Percentiles rank a stretch among this genome's conserved stretches.
Evolutionary conservation across 2,113 vertebrate species (phyloP).

Genomic region (Oenanthe melanoleuca): DNA sequence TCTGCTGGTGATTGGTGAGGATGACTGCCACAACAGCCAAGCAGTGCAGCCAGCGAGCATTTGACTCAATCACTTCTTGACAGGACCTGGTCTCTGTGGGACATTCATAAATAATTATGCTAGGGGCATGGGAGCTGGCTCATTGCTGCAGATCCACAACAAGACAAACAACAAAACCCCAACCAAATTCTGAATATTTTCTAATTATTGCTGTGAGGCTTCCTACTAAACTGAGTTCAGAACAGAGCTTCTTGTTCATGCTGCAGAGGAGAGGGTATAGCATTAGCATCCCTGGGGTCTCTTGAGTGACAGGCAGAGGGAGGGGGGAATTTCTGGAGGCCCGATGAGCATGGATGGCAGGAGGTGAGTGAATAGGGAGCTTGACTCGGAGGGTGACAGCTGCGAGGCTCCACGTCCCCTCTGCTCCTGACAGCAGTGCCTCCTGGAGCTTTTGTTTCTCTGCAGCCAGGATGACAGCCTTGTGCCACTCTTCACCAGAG

Average conservation of each 20-base stretch:
- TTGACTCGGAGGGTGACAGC: neutral
- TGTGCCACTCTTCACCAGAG: neutral
- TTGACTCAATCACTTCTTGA: neutral
- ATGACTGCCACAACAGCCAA: neutral
- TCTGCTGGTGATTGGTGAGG: neutral
- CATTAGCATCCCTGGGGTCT: neutral
- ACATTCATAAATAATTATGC: neutral
- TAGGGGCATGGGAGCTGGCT: neutral
- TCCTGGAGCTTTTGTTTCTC: slow-evolving; percentile 3
- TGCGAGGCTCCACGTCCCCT: neutral
- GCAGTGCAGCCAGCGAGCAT: fast-evolving
- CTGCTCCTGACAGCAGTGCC: neutral
- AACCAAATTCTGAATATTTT: neutral
- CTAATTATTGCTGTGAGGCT: neutral
- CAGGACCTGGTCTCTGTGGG: neutral
- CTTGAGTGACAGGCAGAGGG: neutral
- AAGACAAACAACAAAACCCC: neutral
- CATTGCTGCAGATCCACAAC: neutral
- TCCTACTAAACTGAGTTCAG: neutral
- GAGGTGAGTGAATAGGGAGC: neutral
- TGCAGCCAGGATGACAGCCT: neutral
- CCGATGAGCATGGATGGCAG: neutral
- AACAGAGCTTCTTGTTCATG: neutral
- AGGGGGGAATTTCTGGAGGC: neutral
- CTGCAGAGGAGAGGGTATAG: neutral